A percentile compares a stretch with the other conserved stretches of the same genome.
phyloP scores from a whole-genome alignment of 1,140 invertebrate genomes.

The Atta cephalotes region DNA sequence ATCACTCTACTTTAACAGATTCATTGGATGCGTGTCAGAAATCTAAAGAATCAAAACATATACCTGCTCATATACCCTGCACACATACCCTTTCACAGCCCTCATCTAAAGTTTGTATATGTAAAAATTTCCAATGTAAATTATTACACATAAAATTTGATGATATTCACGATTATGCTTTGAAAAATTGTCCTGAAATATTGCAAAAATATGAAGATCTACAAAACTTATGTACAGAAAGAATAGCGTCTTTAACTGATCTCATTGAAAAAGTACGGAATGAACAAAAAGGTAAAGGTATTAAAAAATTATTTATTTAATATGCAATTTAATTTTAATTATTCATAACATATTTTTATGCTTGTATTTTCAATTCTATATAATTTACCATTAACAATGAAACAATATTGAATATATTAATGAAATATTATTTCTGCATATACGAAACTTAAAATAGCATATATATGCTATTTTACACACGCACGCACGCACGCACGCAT shows the following conservation, averaged over 20 bases:
- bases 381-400: conserved; percentile 1
- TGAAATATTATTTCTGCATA: background rate
- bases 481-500: no score
- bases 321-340: background rate
- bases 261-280: conserved; percentile 80
- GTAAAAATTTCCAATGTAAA: conserved; percentile 79
- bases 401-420: conserved; percentile 18
- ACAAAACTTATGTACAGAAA: conserved; percentile 80
- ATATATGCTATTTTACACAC: background rate
- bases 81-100: background rate
- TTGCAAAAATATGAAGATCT: conserved; percentile 80
- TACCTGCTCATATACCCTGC: no score
- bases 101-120: conserved; percentile 69
- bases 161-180: conserved; percentile 67
- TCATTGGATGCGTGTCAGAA: conserved; percentile 25
- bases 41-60: background rate
- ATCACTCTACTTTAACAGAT: conserved; percentile 62
- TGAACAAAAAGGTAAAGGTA: conserved; percentile 78
- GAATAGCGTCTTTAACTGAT: conserved; percentile 81
- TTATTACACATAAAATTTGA: conserved; percentile 74
- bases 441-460: background rate
- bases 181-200: conserved; percentile 78
- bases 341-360: background rate
- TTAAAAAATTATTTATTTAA: conserved; percentile 46
- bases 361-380: background rate